Evolutionary conservation across 2,113 vertebrate species (phyloP), one percentile per base, ranked within the genome.

Genomic region (Pachycephala philippinensis): DNA sequence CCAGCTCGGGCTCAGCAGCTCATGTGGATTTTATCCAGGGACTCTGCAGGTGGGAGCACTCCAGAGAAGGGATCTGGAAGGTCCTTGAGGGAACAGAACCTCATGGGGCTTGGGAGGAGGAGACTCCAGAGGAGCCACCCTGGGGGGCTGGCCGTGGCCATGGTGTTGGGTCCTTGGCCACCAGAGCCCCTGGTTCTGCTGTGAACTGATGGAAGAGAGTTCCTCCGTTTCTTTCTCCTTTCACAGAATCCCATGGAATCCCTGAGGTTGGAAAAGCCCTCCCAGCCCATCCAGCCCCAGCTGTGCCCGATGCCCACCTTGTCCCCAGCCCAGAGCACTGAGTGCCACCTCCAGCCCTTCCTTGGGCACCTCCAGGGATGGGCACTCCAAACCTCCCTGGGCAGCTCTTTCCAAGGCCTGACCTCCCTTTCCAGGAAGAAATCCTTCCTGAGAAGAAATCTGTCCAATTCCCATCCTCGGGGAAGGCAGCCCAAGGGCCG

Each of bases 221-320:
- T 87, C 45, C 33, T 78, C 28, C 37, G 30, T 22, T 71, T 5
- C 26, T 59, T 42, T 45, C n/a, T n/a, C 11, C 13, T 7, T 7
- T 44, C 28, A 26, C 1, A 0, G 1, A 26, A 64, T 15, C 26
- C 82, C 44, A 2, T n/a, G n/a, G 27, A 3, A 24, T 59, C 60
- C 13, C 31, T 1, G 37, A 1, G 35, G 52, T 2, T 74, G 82
- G 69, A 9, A 54, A 31, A 84, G 13, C 79, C 65, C 64, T 50
- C 17, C 53, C 65, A 69, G 79, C 35, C 53, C 79, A 9, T 0
- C 0, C 0, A 66, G 27, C 1, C 31, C 75, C 5, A 57, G 57
- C 75, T 40, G 44, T 60, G 44, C 44, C 44, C 42, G 1, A 39
- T 76, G 9, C 42, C 56, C 75, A 42, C 45, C 75, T 63, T 63